phyloP scores from a whole-genome alignment of 2,113 vertebrate genomes.

The Cranoglanis bouderius region DNA sequence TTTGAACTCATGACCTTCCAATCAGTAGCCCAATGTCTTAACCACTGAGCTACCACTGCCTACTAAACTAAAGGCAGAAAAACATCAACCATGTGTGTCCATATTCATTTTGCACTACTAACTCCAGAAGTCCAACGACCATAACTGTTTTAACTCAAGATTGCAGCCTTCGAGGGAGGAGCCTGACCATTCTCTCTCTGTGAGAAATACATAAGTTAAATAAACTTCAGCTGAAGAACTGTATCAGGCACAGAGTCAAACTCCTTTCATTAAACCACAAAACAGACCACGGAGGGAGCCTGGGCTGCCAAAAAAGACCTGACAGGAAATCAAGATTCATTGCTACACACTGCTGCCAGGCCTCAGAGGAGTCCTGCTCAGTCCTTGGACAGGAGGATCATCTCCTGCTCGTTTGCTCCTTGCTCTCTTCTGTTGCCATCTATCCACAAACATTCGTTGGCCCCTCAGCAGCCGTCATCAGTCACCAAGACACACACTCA shows the following conservation, averaged over 20 bases:
- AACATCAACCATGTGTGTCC: background rate
- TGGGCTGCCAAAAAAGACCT: constrained; percentile 23
- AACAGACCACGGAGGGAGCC: constrained; percentile 31
- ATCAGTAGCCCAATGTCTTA: too few species aligned
- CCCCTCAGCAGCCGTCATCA: constrained; percentile 14
- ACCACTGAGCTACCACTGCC: too few species aligned
- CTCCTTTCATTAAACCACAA: constrained; percentile 52
- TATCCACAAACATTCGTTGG: constrained; percentile 27
- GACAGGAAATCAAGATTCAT: constrained; percentile 50
- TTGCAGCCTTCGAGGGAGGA: constrained; percentile 12
- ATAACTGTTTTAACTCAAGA: constrained; percentile 48
- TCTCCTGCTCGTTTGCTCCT: constrained; percentile 10
- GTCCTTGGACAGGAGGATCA: constrained; percentile 14
- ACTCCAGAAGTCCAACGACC: constrained; percentile 41
- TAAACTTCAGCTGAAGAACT: constrained; percentile 45
- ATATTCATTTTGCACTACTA: background rate
- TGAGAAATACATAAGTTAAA: constrained; percentile 55
- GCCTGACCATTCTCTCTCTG: constrained; percentile 16
- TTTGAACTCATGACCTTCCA: too few species aligned
- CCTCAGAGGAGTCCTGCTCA: constrained; percentile 37
- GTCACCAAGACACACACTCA: constrained; percentile 15
- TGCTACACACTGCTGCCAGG: constrained; percentile 38
- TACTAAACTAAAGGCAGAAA: background rate
- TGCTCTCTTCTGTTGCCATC: constrained; percentile 38
- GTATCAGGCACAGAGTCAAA: constrained; percentile 43